These are phyloP conservation scores for Bombus haemorrhoidalis DNA, from an alignment of 1,140 invertebrate genomes.

Conservation along the genomic window DNA sequence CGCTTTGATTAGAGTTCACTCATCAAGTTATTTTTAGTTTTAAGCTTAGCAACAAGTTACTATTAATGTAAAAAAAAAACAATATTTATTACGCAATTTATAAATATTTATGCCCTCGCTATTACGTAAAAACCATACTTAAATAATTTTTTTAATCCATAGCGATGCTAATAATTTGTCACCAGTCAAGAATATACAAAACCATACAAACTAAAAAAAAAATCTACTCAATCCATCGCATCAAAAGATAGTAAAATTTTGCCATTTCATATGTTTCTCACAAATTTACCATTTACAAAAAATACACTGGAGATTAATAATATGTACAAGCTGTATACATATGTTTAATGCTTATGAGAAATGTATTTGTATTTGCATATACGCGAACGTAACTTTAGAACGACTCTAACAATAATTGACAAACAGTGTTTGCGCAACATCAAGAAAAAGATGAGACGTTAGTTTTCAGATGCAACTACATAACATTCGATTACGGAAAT, in stretches of 20 bases:
- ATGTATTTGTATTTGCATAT: no score
- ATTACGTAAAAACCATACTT: not conserved
- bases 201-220: no score
- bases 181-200: not conserved
- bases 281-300: no score
- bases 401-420: not conserved
- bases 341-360: no score
- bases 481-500: not conserved
- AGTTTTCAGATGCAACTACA: not conserved
- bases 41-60: no score
- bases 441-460: not conserved
- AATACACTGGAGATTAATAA: no score
- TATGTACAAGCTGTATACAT: no score
- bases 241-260: no score
- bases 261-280: accelerated
- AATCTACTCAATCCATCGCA: no score
- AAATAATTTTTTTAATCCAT: not conserved
- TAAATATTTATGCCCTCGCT: not conserved
- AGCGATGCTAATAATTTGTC: not conserved
- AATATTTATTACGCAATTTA: no score
- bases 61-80: not conserved
- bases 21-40: not conserved
- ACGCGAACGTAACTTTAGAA: no score
- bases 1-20: not conserved
- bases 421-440: not conserved